phyloP scores from a whole-genome alignment of 1,140 invertebrate genomes.

The Zaprionus tsacasi region DNA sequence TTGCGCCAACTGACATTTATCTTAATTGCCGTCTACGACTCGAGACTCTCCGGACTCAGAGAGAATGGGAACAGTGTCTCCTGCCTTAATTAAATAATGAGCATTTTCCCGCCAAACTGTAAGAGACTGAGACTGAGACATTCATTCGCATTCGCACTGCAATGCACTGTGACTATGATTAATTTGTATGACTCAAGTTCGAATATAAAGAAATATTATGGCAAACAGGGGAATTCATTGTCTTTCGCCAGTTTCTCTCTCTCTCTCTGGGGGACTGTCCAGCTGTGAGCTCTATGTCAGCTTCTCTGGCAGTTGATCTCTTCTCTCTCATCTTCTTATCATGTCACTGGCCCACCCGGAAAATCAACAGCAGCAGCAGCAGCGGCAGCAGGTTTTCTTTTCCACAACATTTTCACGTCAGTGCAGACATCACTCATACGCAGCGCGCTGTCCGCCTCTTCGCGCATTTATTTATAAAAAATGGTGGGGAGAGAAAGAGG shows the following conservation, averaged over 20 bases:
- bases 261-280: constrained; percentile 2
- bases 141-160: constrained; percentile 16
- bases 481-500: background rate
- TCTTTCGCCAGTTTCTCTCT: background rate
- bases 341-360: constrained; percentile 59
- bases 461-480: constrained; percentile 4
- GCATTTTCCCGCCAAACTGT: background rate
- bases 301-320: constrained; percentile 23
- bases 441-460: constrained; percentile 37
- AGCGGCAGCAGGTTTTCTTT: constrained; percentile 1
- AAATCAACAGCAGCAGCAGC: constrained; percentile 29
- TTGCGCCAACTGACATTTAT: constrained; percentile 75
- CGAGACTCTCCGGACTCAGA: constrained; percentile 26
- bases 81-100: constrained; percentile 72
- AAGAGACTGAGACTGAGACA: background rate
- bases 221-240: background rate
- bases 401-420: constrained; percentile 55
- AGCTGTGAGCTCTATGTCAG: background rate
- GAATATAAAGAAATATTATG: background rate
- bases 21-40: constrained; percentile 63
- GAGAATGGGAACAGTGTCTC: constrained; percentile 25
- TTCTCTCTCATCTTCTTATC: constrained; percentile 9
- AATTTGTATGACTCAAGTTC: background rate
- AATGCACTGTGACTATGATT: constrained; percentile 3
- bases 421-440: constrained; percentile 48